Evolutionary conservation across 2,113 vertebrate genomes (phyloP), one percentile per base, ranked within the genome.

Genomic region (Symphodus melops): DNA sequence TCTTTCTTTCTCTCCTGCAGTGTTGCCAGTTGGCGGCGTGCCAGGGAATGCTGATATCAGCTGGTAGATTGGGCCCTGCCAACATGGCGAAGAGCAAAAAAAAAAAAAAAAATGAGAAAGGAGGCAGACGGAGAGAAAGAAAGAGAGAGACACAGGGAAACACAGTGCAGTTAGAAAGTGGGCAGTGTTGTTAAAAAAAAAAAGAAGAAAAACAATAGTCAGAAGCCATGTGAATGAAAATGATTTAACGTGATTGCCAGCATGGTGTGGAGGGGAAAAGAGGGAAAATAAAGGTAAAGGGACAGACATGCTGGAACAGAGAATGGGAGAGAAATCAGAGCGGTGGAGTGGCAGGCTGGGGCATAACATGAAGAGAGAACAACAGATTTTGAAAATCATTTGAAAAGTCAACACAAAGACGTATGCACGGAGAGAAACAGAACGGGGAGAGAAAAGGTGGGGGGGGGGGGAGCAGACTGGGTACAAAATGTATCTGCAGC

Each of bases 21-120:
- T 86, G 90, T 82, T 92, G 94, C 93, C 93, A 94, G 89, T 93
- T 94, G 94, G 94, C 93, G 41, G 53, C 16, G 73, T 92, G 94
- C 94, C 94, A 95, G 90, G 91, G 94, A 95, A 95, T 95, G 94
- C 94, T 94, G 92, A 92, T 95, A 95, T 95, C 94, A 95, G 94
- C 94, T 95, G 94, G 94, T 94, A 90, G 92, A 94, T 90, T 92
- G 90, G 93, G 92, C 90, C 92, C 91, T 94, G 94, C 93, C 93
- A 95, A 95, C 93, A 94, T 94, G 92, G 93, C 91, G 92, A 93
- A 79, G 86, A 89, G 91, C 90, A 88, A 75, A 75, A 71, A 86
- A 93, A 79, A 86, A 89, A 90, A 89, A 88, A 75, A 75, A 71
- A 86, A 84, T 44, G 69, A 83, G 71, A 88, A 87, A 83, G 77